A percentile compares a stretch with the other conserved stretches of the same genome.
phyloP scores from a whole-genome alignment of 53 echinoderm and acorn worm genomes.

The Luidia sarsii region DNA sequence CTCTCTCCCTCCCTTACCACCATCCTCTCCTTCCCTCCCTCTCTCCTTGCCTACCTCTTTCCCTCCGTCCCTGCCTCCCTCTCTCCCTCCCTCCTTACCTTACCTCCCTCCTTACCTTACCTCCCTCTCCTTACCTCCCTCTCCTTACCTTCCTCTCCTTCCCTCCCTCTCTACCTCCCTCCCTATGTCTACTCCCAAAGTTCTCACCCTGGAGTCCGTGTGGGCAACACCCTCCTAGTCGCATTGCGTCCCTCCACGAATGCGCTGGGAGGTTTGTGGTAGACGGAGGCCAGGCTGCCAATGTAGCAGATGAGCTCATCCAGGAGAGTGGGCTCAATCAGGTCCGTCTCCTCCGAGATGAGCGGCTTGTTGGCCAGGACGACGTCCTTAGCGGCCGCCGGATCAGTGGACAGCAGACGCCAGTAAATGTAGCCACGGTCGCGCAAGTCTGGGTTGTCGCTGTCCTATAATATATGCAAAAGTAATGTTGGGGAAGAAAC shows the following conservation, averaged over 20 bases:
- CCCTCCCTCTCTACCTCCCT: too few relatives aligned
- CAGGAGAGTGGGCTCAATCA: constrained; percentile 95
- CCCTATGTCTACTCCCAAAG: too few relatives aligned
- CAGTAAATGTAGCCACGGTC: constrained; percentile 99
- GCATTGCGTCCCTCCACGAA: constrained; percentile 93
- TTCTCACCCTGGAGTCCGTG: constrained; percentile 83
- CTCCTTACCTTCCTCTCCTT: too few relatives aligned
- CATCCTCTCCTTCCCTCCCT: too few relatives aligned
- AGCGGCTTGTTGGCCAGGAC: constrained; percentile 98
- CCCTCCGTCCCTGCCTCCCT: too few relatives aligned
- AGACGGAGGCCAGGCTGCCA: constrained; percentile 97
- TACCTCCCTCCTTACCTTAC: too few relatives aligned
- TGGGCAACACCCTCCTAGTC: constrained; percentile 78
- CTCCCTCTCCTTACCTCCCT: too few relatives aligned
- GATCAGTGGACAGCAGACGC: constrained; percentile 95
- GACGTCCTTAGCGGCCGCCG: constrained; percentile 95
- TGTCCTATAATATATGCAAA: too few relatives aligned
- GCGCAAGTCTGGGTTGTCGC: constrained; percentile 96
- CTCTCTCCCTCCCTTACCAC: too few relatives aligned
- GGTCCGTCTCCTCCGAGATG: constrained; percentile 97
- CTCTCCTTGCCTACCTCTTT: too few relatives aligned
- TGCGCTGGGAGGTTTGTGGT: constrained; percentile 98
- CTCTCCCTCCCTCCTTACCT: too few relatives aligned
- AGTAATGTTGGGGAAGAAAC: too few relatives aligned
- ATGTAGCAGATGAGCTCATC: constrained; percentile 99